These are phyloP conservation scores for Cecropterus lyciades DNA, from an alignment of 1,140 invertebrate species.

Conservation along the genomic window DNA sequence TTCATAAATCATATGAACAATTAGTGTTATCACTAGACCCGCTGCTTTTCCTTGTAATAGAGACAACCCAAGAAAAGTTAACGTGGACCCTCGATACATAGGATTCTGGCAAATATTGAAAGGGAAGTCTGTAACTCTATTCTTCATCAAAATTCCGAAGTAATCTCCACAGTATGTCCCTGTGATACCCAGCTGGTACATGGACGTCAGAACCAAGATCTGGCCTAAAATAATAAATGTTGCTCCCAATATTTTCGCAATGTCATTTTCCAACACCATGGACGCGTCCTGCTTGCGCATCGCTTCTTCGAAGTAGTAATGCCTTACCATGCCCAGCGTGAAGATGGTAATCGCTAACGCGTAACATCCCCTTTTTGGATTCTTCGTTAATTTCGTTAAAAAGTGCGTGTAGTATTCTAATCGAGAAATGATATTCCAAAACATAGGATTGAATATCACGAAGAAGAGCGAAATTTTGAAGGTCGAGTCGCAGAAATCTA, in stretches of 20 bases:
- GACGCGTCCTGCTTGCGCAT: conserved; percentile 20
- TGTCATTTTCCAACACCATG: conserved; percentile 16
- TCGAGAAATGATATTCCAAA: conserved; percentile 27
- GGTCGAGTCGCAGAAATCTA: conserved; percentile 30
- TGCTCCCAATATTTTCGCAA: conserved; percentile 4
- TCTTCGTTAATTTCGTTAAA: conserved; percentile 30
- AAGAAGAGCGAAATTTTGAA: conserved; percentile 32
- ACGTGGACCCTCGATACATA: conserved; percentile 31
- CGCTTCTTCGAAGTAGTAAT: conserved; percentile 30
- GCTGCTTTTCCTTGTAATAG: conserved; percentile 28
- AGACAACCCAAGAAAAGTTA: conserved; percentile 25
- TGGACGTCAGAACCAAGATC: conserved; percentile 25
- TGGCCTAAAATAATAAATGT: conserved; percentile 19
- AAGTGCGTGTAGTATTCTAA: conserved; percentile 35
- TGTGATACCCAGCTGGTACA: conserved; percentile 28
- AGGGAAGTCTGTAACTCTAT: conserved; percentile 29
- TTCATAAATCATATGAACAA: conserved; percentile 29
- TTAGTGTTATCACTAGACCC: conserved; percentile 12
- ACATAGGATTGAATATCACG: conserved; percentile 30
- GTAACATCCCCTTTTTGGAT: conserved; percentile 24
- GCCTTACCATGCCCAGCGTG: conserved; percentile 15
- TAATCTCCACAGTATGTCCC: conserved; percentile 35
- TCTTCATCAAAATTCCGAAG: conserved; percentile 33
- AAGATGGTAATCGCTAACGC: conserved; percentile 17
- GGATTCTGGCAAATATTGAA: conserved; percentile 31